These are phyloP conservation scores for Scatophagus argus DNA, from an alignment of 2,113 vertebrate genomes.

Conservation along the genomic window DNA sequence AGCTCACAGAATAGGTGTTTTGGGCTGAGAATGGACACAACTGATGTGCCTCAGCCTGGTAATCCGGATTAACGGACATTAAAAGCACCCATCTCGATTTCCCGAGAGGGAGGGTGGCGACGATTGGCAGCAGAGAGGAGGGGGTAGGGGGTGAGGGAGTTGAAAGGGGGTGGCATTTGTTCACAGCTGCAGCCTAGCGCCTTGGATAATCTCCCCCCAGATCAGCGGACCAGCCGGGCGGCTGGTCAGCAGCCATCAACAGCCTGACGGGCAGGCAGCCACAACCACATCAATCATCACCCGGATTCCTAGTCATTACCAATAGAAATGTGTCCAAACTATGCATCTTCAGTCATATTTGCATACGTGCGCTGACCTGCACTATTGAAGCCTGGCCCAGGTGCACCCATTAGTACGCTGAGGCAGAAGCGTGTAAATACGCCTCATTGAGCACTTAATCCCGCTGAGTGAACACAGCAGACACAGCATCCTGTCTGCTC, in stretches of 20 bases:
- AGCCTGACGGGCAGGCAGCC: conserved; percentile 38
- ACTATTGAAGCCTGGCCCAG: conserved; percentile 44
- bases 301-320: not conserved
- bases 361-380: conserved; percentile 51
- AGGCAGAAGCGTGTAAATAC: conserved; percentile 46
- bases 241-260: conserved; percentile 41
- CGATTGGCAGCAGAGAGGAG: conserved; percentile 32
- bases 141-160: not conserved
- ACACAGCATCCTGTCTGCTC: conserved; percentile 37
- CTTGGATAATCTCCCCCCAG: conserved; percentile 68
- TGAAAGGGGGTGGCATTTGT: conserved; percentile 70
- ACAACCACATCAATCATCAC: conserved; percentile 21
- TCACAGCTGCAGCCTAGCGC: conserved; percentile 77
- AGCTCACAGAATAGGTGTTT: conserved; percentile 72
- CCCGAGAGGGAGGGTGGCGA: conserved; percentile 67
- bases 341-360: conserved; percentile 27
- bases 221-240: conserved; percentile 48
- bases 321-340: conserved; percentile 1
- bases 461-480: conserved; percentile 61
- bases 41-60: conserved; percentile 74
- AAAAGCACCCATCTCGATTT: conserved; percentile 80
- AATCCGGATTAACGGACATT: conserved; percentile 85
- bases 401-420: conserved; percentile 50
- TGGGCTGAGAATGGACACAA: conserved; percentile 73
- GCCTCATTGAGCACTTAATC: conserved; percentile 55